Evolutionary conservation across 2,797 vertebrate genomes (phyloP).

Genomic region (Gastrophryne carolinensis): DNA sequence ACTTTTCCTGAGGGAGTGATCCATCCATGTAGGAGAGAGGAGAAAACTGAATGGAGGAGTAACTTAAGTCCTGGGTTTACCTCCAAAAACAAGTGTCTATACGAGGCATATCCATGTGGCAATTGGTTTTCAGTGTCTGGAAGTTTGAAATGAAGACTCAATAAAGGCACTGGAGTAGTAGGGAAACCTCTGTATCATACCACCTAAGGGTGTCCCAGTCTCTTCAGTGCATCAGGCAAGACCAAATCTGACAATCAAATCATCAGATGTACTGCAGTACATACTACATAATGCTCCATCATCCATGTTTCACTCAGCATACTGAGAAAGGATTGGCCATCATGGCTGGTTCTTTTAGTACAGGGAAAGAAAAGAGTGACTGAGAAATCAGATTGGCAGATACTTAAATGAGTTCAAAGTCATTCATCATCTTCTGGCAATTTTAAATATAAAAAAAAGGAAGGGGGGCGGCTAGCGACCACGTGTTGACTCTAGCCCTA

Average conservation of each 20-base stretch:
- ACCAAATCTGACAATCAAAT: slow-evolving; percentile 25
- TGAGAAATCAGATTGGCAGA: slow-evolving; percentile 11
- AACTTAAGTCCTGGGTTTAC: slow-evolving; percentile 31
- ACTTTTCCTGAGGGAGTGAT: slow-evolving; percentile 51
- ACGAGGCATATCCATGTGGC: slow-evolving; percentile 37
- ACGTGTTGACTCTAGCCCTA: neutral
- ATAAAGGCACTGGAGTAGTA: slow-evolving; percentile 43
- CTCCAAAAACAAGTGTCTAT: slow-evolving; percentile 24
- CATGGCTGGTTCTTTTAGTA: slow-evolving; percentile 12
- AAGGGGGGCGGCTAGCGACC: neutral
- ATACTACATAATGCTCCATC: neutral
- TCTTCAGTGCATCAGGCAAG: slow-evolving; percentile 27
- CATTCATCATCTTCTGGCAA: slow-evolving; percentile 9
- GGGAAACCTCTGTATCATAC: slow-evolving; percentile 11
- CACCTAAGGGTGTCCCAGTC: slow-evolving; percentile 2
- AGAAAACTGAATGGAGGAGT: slow-evolving; percentile 12
- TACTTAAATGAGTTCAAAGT: neutral
- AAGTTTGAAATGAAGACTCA: slow-evolving; percentile 31
- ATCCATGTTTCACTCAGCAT: slow-evolving; percentile 6
- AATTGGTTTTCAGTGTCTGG: slow-evolving; percentile 26
- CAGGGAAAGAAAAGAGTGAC: neutral
- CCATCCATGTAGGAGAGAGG: slow-evolving; percentile 24
- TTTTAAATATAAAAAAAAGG: neutral
- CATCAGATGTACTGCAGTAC: neutral
- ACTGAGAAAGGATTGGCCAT: neutral